A percentile compares a stretch with the other conserved stretches of the same genome.
phyloP scores from a whole-genome alignment of 2,797 vertebrate species.

The Mus minutoides region DNA sequence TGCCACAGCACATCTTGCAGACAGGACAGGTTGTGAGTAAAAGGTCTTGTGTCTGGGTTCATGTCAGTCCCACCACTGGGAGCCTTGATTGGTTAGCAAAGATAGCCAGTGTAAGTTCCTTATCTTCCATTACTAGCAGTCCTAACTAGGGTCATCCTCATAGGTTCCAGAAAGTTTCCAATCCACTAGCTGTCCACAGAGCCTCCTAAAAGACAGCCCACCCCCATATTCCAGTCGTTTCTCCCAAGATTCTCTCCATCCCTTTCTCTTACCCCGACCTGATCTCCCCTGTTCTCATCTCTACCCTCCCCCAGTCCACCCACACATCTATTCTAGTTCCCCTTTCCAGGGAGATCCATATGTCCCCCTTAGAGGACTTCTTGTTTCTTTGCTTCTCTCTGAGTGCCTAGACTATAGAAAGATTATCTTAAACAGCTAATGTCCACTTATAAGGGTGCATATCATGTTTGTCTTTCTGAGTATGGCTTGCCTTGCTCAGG shows the following conservation, averaged over 20 bases:
- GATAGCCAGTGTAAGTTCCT: not conserved
- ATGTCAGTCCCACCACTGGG: not conserved
- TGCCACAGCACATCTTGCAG: not conserved
- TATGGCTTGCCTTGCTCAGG: not conserved
- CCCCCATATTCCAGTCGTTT: not conserved
- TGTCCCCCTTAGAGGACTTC: not conserved
- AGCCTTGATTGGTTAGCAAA: not conserved
- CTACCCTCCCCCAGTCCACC: not conserved
- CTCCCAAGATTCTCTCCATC: not conserved
- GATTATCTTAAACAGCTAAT: not conserved
- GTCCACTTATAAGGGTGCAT: not conserved
- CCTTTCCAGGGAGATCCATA: not conserved
- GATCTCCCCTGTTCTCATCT: not conserved
- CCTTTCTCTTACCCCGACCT: fast-evolving
- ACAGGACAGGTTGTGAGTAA: not conserved
- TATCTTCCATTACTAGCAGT: not conserved
- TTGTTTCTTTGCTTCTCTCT: not conserved
- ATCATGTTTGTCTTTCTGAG: not conserved
- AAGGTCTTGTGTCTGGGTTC: not conserved
- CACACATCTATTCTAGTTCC: not conserved
- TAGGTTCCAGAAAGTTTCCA: not conserved
- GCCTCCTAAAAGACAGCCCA: not conserved
- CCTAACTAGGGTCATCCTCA: not conserved
- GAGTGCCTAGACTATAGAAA: not conserved
- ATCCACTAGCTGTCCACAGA: not conserved